Evolutionary conservation across 2,888 invertebrate genomes (phyloP).

Genomic region (Hyalella azteca): DNA sequence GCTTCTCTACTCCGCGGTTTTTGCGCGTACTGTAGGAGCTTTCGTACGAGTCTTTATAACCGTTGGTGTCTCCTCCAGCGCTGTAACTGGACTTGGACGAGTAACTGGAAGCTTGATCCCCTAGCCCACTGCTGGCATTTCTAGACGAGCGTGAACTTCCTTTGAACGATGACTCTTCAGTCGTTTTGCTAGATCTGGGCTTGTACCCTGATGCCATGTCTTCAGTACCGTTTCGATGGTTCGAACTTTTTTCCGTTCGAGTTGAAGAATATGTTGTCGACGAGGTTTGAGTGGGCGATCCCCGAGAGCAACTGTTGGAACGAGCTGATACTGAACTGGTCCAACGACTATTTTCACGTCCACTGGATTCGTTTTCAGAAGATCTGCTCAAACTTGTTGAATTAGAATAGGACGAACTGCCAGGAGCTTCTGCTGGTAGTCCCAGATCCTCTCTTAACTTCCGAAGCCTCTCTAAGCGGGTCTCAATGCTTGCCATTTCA

Average conservation of each 20-base stretch:
- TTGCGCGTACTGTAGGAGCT: not conserved
- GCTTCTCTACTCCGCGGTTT: not conserved
- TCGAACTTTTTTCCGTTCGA: not conserved
- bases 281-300: not conserved
- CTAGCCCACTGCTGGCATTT: not conserved
- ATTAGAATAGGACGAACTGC: not conserved
- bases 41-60: conserved; percentile 25
- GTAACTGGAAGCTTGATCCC: conserved; percentile 28
- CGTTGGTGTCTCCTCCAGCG: conserved; percentile 20
- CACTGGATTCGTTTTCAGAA: conserved; percentile 2
- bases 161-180: not conserved
- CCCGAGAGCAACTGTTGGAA: not conserved
- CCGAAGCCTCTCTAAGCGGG: conserved; percentile 45
- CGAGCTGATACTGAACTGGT: conserved; percentile 16
- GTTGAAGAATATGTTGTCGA: not conserved
- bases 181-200: not conserved
- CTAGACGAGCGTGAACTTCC: not conserved
- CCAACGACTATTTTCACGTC: not conserved
- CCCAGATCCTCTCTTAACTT: conserved; percentile 48
- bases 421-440: conserved; percentile 42
- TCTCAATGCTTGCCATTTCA: conserved; percentile 42
- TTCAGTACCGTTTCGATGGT: conserved; percentile 18
- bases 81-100: not conserved
- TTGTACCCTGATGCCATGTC: conserved; percentile 22
- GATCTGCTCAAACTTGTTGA: conserved; percentile 32